Base-by-base conservation (phyloP, 2,888 invertebrate genomes). In the Sinelater perroti region DNA sequence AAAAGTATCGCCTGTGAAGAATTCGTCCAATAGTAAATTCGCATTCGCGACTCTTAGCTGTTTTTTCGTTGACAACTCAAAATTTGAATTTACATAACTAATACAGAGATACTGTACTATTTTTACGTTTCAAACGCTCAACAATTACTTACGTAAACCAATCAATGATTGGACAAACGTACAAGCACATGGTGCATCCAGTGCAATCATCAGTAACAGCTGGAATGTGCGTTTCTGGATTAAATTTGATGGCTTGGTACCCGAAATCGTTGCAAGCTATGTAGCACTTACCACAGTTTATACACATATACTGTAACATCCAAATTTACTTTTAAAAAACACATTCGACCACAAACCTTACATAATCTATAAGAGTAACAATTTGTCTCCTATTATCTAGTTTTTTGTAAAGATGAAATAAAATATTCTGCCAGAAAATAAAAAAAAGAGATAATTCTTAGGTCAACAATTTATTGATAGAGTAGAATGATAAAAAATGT, bases 181-280 rank as follows among this genome's bases (percentile, higher is more conserved):
- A 96, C 28, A 95, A 79, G 77, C 99, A 99, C 42, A 99, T 83
- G 0, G 93, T 97, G 75, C 99, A 99, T 2, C 99, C 98, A 18
- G 96, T 93, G 72, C 95, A 95, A 71, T 94, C 78, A 56, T 93
- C 89, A 0, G 90, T 97, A 3, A 99, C 94, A 56, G 82, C 84
- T 0, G 98, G 95, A 67, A 96, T 85, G 76, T 99, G 99, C 0
- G 96, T 97, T 35, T 90, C 80, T 0, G 89, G 77, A 78, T 97
- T 91, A 75, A 98, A 97, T 60, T 80, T 82, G 51, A 99, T 98
- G 11, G 98, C 97, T 79, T 95, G 95, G 72, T 95, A 95, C 13
- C 99, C 99, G 0, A 97, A 97, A 78, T 99, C 98, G 60, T 95
- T 95, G 75, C 99, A 99, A 0, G 97, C 92, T 97, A 99, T 96